Conservation (phyloP, 2,113 vertebrate species). For the Chloebia gouldiae region DNA sequence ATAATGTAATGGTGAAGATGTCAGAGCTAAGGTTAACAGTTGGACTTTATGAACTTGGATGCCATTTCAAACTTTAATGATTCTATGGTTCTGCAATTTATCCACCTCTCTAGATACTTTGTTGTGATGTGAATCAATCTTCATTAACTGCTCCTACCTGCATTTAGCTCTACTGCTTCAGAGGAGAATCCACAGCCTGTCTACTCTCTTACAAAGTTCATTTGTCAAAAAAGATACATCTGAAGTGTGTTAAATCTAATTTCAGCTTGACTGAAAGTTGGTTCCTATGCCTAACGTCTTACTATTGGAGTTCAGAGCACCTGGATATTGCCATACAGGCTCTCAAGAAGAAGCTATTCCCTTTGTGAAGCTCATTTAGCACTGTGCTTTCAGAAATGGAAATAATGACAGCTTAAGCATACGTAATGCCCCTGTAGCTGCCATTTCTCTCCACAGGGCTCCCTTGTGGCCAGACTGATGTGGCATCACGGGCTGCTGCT, state of each 20-base stretch:
- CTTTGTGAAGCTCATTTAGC: neutral
- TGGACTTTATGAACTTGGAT: neutral
- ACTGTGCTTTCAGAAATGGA: neutral
- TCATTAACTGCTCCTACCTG: too few species aligned
- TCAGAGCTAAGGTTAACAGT: neutral
- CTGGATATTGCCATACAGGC: neutral
- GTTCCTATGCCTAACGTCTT: fast-evolving
- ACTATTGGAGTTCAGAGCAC: neutral
- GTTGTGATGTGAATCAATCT: neutral
- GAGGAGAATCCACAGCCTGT: neutral
- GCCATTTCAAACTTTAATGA: neutral
- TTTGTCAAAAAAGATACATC: neutral
- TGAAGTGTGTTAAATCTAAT: neutral
- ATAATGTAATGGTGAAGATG: neutral
- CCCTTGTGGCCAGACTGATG: too few species aligned
- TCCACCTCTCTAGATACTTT: neutral
- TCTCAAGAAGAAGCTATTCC: neutral
- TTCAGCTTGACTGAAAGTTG: neutral
- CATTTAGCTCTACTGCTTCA: neutral
- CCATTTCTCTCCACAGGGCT: neutral
- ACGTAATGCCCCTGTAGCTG: fast-evolving
- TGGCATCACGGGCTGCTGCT: neutral
- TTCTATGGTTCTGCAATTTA: neutral
- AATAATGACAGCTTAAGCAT: fast-evolving
- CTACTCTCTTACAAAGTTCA: neutral